Percentiles rank a stretch among this genome's conserved stretches.
Conservation (phyloP, 2,888 invertebrate species). For the Pseudolycoriella hygida region DNA sequence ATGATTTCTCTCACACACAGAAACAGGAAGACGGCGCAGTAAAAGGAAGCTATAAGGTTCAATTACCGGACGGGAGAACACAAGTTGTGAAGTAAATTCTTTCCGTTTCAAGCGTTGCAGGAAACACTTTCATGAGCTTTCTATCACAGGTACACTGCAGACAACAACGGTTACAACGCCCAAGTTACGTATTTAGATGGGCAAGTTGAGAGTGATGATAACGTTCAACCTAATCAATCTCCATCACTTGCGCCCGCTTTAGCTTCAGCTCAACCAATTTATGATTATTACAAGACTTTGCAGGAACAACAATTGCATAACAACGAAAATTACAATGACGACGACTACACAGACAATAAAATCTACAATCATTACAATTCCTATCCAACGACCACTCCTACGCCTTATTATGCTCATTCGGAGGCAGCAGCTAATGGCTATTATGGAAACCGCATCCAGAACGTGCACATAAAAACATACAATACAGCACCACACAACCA, state of each 20-base stretch:
- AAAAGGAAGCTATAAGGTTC: slow-evolving; percentile 48
- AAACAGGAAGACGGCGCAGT: slow-evolving; percentile 41
- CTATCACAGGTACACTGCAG: slow-evolving; percentile 37
- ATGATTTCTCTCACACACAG: slow-evolving; percentile 44
- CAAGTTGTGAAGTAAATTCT: slow-evolving; percentile 38
- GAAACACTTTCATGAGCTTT: too few species aligned
- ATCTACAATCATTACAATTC: not conserved
- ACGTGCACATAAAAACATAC: not conserved
- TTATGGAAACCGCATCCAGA: not conserved
- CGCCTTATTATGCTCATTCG: not conserved
- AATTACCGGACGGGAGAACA: slow-evolving; percentile 45
- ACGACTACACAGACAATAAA: not conserved
- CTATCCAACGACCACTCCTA: not conserved
- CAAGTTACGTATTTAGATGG: slow-evolving; percentile 41
- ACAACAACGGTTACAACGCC: slow-evolving; percentile 47
- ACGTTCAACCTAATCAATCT: slow-evolving; percentile 13
- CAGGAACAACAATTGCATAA: not conserved
- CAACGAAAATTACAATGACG: not conserved
- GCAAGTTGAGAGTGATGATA: slow-evolving; percentile 10
- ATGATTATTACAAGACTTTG: not conserved
- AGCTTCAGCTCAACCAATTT: not conserved
- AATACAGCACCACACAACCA: not conserved
- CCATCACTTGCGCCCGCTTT: not conserved
- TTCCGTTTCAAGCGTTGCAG: too few species aligned
- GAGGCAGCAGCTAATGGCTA: not conserved